Conservation (phyloP, 2,113 vertebrate genomes). For the Coracopsis vasa region DNA sequence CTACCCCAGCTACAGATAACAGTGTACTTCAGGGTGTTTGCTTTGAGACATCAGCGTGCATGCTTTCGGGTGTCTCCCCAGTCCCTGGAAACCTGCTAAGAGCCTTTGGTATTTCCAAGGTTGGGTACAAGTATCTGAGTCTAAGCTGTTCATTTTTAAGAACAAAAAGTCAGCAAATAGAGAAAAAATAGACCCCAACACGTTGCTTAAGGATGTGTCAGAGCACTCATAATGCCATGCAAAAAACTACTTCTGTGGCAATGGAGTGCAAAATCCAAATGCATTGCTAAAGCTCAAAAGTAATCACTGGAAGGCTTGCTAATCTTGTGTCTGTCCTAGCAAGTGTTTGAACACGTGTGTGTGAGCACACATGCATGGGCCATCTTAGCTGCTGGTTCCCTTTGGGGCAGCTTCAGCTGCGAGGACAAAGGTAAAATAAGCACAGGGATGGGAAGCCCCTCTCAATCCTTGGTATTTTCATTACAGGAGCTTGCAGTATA, state of each 20-base stretch:
- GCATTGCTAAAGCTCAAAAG: neutral
- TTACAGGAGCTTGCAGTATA: neutral
- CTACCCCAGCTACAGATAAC: neutral
- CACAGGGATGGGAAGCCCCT: neutral
- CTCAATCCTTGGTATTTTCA: neutral
- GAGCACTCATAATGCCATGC: neutral
- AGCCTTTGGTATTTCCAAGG: neutral
- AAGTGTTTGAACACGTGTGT: neutral
- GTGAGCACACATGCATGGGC: neutral
- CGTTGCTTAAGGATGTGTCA: neutral
- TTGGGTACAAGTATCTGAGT: neutral
- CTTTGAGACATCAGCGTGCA: neutral
- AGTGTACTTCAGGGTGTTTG: neutral
- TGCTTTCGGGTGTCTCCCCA: neutral
- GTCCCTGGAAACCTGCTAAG: neutral
- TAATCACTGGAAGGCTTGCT: neutral
- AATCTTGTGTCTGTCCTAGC: neutral
- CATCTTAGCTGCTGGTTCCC: neutral
- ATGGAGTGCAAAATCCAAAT: neutral
- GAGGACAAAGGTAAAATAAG: neutral
- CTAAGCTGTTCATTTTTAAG: neutral
- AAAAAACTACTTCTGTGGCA: neutral
- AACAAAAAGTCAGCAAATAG: neutral
- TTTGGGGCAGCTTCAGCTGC: neutral
- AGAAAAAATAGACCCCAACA: neutral